phyloP scores from a whole-genome alignment of 2,113 vertebrate species.

The Bufo bufo region DNA sequence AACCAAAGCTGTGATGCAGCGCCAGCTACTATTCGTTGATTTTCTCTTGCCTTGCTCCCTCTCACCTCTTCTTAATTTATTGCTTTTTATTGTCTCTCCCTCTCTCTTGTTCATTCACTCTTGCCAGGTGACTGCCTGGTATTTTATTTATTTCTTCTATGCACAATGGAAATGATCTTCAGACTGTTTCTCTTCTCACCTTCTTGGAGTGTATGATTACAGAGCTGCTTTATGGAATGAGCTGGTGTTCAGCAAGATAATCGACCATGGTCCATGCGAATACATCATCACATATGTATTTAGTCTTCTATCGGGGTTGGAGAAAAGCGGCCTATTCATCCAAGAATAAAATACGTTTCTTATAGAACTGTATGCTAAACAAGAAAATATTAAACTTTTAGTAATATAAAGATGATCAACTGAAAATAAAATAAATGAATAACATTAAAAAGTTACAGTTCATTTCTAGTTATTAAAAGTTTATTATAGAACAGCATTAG shows the following conservation, averaged over 20 bases:
- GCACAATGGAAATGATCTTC: constrained; percentile 47
- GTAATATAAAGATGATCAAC: background rate
- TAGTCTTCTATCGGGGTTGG: background rate
- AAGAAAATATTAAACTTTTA: background rate
- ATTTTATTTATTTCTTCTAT: constrained; percentile 30
- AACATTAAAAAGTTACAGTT: background rate
- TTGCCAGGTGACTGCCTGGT: constrained; percentile 42
- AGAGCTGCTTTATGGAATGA: background rate
- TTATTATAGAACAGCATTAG: background rate
- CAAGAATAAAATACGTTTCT: background rate
- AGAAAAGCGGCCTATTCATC: background rate
- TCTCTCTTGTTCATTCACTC: constrained; percentile 30
- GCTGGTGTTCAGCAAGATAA: constrained; percentile 8
- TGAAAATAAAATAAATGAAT: background rate
- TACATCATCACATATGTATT: background rate
- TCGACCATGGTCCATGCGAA: background rate
- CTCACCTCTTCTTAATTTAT: constrained; percentile 53
- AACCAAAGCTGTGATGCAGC: constrained; percentile 46
- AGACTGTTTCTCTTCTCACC: background rate
- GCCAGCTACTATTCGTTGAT: constrained; percentile 43
- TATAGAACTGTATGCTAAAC: background rate
- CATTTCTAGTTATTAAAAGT: background rate
- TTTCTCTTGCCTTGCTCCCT: constrained; percentile 39
- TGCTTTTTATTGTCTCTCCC: constrained; percentile 34
- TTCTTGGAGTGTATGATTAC: constrained; percentile 31